phyloP scores from a whole-genome alignment of 2,113 vertebrate species.

The Anarrhichthys ocellatus region DNA sequence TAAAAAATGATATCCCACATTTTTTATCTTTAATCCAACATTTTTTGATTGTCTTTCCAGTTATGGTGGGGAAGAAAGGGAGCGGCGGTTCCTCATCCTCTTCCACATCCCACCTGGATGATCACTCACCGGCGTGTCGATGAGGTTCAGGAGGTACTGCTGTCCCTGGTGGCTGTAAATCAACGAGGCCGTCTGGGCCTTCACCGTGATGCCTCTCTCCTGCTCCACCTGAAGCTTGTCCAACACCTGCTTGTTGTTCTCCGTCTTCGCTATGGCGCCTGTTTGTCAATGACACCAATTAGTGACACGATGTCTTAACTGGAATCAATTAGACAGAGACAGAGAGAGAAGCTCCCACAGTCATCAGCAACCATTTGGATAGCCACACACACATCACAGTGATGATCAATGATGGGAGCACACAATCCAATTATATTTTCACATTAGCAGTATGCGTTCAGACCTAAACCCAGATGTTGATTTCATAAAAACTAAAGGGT shows the following conservation, averaged over 20 bases:
- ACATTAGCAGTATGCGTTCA: neutral
- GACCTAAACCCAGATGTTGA: neutral
- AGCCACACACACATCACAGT: neutral
- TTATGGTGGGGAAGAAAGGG: neutral
- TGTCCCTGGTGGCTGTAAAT: conserved; percentile 87
- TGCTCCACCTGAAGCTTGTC: conserved; percentile 98
- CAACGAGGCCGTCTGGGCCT: conserved; percentile 98
- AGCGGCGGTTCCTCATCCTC: no score
- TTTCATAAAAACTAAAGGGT: neutral
- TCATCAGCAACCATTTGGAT: no score
- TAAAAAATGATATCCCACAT: neutral
- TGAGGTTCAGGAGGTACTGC: conserved; percentile 95
- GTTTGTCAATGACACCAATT: conserved; percentile 35
- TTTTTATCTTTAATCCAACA: neutral
- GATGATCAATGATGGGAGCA: neutral
- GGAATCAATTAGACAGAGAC: neutral
- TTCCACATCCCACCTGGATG: neutral
- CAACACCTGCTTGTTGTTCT: conserved; percentile 93
- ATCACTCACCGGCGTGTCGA: conserved; percentile 93
- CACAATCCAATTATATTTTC: neutral
- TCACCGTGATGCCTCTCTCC: conserved; percentile 97
- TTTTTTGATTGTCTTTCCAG: neutral
- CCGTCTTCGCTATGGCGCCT: conserved; percentile 94
- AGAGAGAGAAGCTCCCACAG: no score
- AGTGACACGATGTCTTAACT: neutral